Conservation (phyloP, 2,797 vertebrate species). For the Thripadectes ignobilis region DNA sequence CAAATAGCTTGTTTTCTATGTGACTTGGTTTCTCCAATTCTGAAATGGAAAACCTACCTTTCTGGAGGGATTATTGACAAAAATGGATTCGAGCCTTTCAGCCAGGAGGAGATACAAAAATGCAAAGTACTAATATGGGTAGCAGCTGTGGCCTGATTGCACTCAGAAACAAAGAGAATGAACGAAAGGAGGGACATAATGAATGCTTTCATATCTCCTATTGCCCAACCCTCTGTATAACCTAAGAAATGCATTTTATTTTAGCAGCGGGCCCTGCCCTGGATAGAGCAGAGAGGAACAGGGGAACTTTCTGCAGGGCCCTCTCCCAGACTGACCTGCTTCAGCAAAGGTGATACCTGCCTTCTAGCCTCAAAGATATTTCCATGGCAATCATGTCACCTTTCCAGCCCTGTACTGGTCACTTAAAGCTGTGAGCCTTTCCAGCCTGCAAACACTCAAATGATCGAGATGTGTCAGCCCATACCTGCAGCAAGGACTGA, state of each 20-base stretch:
- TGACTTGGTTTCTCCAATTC: not conserved
- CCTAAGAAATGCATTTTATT: not conserved
- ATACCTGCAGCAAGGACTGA: not conserved
- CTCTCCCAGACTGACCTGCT: not conserved
- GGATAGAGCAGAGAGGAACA: not conserved
- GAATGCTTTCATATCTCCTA: not conserved
- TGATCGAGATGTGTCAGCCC: not conserved
- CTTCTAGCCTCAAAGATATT: not conserved
- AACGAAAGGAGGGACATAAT: not conserved
- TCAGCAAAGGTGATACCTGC: not conserved
- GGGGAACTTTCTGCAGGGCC: not conserved
- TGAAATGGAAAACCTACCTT: not conserved
- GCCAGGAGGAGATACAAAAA: not conserved
- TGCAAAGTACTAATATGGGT: not conserved
- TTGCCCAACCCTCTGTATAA: not conserved
- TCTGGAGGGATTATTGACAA: not conserved
- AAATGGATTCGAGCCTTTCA: constrained; percentile 1
- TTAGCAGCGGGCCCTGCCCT: not conserved
- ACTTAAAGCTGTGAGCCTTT: not conserved
- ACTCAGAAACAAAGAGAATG: not conserved
- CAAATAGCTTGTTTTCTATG: not conserved
- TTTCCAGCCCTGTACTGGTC: not conserved
- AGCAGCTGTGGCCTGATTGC: not conserved
- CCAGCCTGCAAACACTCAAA: not conserved
- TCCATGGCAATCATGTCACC: rapidly evolving